These are phyloP conservation scores for Zosterops lateralis DNA, from an alignment of 2,113 vertebrate species.

Conservation along the genomic window DNA sequence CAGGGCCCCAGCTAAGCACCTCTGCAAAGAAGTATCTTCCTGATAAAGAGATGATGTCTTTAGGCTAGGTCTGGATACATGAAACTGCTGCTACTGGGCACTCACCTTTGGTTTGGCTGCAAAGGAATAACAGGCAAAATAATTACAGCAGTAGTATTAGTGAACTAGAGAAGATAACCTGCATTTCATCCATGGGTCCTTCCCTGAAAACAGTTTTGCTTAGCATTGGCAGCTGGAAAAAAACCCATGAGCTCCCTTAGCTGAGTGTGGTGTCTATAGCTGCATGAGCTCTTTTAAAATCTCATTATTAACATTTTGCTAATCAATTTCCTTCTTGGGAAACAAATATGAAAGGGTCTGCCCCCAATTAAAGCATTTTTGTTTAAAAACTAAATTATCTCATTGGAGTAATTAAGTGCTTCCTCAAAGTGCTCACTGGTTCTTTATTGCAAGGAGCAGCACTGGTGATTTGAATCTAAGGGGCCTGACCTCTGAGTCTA, in stretches of 20 bases:
- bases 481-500: constrained; percentile 33
- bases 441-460: neutral
- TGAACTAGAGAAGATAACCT: neutral
- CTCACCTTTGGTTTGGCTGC: neutral
- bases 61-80: neutral
- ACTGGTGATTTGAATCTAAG: constrained; percentile 9
- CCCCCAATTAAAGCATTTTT: constrained; percentile 25
- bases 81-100: neutral
- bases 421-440: neutral
- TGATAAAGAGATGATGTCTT: neutral
- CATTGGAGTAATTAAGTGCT: neutral
- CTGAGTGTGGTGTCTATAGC: neutral
- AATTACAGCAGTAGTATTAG: neutral
- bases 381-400: neutral
- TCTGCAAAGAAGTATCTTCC: neutral
- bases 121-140: neutral
- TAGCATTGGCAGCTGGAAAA: neutral
- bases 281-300: neutral
- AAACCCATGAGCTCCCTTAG: neutral
- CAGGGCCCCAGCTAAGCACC: neutral
- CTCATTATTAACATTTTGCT: neutral
- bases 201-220: neutral
- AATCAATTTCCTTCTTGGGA: neutral
- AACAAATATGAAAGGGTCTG: constrained; percentile 9
- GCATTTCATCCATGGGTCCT: neutral